These are phyloP conservation scores for Florisuga fusca DNA, from an alignment of 2,797 vertebrate species.

Conservation along the genomic window DNA sequence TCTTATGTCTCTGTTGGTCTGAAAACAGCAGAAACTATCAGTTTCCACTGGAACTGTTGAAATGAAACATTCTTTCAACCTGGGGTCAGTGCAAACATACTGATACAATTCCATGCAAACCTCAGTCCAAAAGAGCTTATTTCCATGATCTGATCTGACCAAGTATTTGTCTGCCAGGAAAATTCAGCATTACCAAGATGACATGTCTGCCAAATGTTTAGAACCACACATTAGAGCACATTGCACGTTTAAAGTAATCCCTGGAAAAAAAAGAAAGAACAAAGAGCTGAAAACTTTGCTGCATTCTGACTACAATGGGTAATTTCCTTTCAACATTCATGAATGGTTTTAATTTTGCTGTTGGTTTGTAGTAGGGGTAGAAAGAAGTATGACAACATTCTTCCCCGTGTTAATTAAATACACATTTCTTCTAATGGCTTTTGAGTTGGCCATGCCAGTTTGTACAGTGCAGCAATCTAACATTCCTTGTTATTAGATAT, in stretches of 20 bases:
- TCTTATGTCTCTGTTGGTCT: conserved; percentile 2
- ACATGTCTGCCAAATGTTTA: conserved; percentile 24
- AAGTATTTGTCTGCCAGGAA: conserved; percentile 53
- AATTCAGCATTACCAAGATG: conserved; percentile 57
- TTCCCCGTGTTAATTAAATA: conserved; percentile 45
- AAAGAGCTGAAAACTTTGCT: background rate
- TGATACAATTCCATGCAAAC: conserved; percentile 40
- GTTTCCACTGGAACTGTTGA: conserved; percentile 46
- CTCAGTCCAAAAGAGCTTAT: conserved; percentile 48
- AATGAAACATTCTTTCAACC: conserved; percentile 58
- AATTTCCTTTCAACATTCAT: conserved; percentile 46
- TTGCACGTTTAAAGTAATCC: background rate
- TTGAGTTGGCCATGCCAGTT: background rate
- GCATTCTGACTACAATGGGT: background rate
- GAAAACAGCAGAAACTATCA: conserved; percentile 49
- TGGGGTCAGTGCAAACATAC: conserved; percentile 38
- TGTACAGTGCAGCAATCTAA: background rate
- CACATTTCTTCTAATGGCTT: conserved; percentile 1
- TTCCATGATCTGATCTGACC: conserved; percentile 58
- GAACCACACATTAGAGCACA: background rate
- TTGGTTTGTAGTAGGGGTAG: conserved; percentile 1
- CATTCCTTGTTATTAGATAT: background rate
- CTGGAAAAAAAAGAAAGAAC: background rate
- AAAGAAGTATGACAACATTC: background rate
- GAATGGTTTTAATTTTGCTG: conserved; percentile 62